Evolutionary conservation across 2,888 invertebrate species (phyloP), one percentile per base, ranked within the genome.

Genomic region (Physocephala rufipes): DNA sequence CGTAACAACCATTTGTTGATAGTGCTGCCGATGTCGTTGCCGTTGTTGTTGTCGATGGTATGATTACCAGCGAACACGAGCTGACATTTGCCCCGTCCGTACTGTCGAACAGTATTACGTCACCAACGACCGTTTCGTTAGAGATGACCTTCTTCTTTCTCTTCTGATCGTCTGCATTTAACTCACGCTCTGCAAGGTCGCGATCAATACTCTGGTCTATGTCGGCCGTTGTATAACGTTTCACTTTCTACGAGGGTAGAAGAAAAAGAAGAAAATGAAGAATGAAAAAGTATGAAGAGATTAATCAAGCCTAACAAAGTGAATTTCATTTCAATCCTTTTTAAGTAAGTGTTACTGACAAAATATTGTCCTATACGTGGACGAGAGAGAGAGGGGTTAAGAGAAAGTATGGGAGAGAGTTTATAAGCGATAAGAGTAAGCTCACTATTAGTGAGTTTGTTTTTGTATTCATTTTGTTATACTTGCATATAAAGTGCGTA

Each of bases 161-260:
- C 70, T 77, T 79, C 61, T 79, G 81, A 62, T 80, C 82, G 13
- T 78, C 80, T 21, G 79, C 77, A 70, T 80, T 82, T 45, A 79
- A 78, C 63, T 86, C 85, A 74, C 82, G 82, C 73, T 85, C 86
- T 7, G 85, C 85, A 26, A 81, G 77, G 62, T 84, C 83, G 66
- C 9, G 36, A 4, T 36, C 36, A 7, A 36, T 36, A 9, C 9
- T 9, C 55, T 80, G 80, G 67, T 84, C 84, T n/a, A 83, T 79
- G 71, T 83, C 82, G 12, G 82, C 81, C 30, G 82, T 78, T 9
- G 82, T 83, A 66, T 81, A 84, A 47, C 83, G 83, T 61, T 84
- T 85, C 73, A 83, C 80, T 80, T 84, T 84, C 84, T 84, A 72
- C 43, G 70, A 73, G 16, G 68, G 15, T 63, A 24, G 16, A 26